phyloP scores from a whole-genome alignment of 2,113 vertebrate genomes.

The Salminus brasiliensis region DNA sequence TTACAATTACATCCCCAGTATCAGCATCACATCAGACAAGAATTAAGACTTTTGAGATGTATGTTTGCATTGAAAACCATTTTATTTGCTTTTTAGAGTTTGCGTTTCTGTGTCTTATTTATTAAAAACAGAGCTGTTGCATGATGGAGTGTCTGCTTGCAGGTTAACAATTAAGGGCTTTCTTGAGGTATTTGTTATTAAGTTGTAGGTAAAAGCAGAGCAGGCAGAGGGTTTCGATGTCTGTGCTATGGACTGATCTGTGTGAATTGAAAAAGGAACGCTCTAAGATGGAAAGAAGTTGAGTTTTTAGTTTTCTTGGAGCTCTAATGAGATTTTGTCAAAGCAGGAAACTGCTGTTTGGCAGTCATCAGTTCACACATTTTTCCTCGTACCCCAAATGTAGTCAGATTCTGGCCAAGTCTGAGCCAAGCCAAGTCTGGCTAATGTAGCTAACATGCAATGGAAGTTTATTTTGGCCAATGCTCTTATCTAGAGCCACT shows the following conservation, averaged over 20 bases:
- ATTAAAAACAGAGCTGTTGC: constrained; percentile 1
- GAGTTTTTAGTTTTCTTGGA: too few species aligned
- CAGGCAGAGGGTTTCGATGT: background rate
- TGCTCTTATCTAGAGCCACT: too few species aligned
- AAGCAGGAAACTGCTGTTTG: background rate
- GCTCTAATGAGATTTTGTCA: too few species aligned
- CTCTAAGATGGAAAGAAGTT: background rate
- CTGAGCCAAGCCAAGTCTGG: too few species aligned
- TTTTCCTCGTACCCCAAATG: too few species aligned
- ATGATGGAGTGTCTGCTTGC: background rate
- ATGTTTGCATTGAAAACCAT: background rate
- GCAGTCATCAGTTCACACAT: background rate
- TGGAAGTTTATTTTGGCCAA: too few species aligned
- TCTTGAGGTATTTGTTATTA: background rate
- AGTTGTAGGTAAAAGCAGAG: background rate
- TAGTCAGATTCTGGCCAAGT: too few species aligned
- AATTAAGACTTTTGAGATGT: background rate
- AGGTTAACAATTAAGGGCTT: background rate
- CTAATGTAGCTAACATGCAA: too few species aligned
- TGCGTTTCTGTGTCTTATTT: constrained; percentile 20
- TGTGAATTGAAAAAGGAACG: too few species aligned
- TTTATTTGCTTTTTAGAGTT: constrained; percentile 3
- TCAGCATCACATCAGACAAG: background rate
- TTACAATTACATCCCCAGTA: background rate
- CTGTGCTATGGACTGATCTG: background rate